Percentiles rank a stretch among this genome's conserved stretches.
These are phyloP conservation scores for Megastigmus dorsalis DNA, from an alignment of 2,888 invertebrate species.

Conservation along the genomic window DNA sequence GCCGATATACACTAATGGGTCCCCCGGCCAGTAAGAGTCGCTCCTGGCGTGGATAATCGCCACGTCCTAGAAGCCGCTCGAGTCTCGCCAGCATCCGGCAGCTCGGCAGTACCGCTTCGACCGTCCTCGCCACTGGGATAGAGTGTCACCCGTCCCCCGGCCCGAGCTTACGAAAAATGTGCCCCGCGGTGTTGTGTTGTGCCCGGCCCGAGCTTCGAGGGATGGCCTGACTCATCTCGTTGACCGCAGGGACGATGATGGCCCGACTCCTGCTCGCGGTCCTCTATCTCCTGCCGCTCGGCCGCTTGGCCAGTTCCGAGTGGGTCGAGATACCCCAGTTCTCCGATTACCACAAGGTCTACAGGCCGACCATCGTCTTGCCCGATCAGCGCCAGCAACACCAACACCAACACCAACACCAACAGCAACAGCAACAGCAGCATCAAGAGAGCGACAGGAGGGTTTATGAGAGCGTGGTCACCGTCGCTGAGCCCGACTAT, in stretches of 20 bases:
- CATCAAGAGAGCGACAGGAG: not conserved
- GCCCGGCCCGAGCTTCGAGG: too few relatives aligned
- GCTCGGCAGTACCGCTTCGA: too few relatives aligned
- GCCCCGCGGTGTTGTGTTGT: not conserved
- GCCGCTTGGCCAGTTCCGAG: constrained; percentile 60
- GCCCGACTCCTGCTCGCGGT: not conserved
- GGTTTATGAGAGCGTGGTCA: not conserved
- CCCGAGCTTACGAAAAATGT: too few relatives aligned
- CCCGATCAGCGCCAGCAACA: not conserved
- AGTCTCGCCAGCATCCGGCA: not conserved
- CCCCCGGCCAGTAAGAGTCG: too few relatives aligned
- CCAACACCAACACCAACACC: too few relatives aligned
- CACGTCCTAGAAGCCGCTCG: constrained; percentile 1
- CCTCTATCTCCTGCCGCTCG: not conserved
- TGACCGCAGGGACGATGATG: too few relatives aligned
- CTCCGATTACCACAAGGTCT: constrained; percentile 67
- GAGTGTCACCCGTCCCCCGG: not conserved
- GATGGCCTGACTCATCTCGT: too few relatives aligned
- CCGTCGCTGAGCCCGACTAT: not conserved
- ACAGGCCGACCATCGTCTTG: constrained; percentile 49
- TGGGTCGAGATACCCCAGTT: constrained; percentile 72
- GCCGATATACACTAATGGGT: too few relatives aligned
- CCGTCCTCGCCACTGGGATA: too few relatives aligned
- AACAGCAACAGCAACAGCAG: not conserved
- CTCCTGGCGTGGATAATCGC: constrained; percentile 2